Conservation (phyloP, 2,888 invertebrate genomes). For the Diadegma fenestrale region DNA sequence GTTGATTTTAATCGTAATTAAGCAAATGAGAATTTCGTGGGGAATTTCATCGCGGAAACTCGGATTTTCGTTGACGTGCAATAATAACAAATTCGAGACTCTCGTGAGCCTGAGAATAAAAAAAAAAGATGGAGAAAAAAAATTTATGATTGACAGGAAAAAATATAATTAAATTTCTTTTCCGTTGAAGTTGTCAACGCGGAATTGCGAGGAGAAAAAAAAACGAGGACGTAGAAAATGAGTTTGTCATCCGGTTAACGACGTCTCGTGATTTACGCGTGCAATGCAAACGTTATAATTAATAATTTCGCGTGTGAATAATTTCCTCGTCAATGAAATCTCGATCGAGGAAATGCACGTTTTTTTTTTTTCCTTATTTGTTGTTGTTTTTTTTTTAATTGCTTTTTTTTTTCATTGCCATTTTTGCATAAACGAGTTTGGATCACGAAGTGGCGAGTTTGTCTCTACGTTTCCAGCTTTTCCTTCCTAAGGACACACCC, state of each 20-base stretch:
- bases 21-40: conserved; percentile 12
- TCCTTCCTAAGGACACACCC: conserved; percentile 34
- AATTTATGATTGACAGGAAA: neutral
- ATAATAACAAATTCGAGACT: neutral
- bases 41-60: neutral
- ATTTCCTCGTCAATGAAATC: conserved; percentile 13
- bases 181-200: too few species aligned
- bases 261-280: neutral
- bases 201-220: too few species aligned
- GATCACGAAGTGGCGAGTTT: conserved; percentile 8
- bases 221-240: neutral
- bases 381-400: neutral
- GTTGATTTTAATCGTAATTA: conserved; percentile 22
- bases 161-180: conserved; percentile 27
- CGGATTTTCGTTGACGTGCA: neutral
- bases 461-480: conserved; percentile 17
- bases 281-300: neutral
- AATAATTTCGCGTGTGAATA: conserved; percentile 27
- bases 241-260: neutral
- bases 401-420: neutral
- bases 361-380: neutral
- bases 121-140: neutral
- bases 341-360: conserved; percentile 9
- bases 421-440: conserved; percentile 13
- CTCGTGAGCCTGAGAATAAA: neutral